A percentile compares a stretch with the other conserved stretches of the same genome.
Conservation (phyloP, 2,113 vertebrate species). For the Prochilodus magdalenae region DNA sequence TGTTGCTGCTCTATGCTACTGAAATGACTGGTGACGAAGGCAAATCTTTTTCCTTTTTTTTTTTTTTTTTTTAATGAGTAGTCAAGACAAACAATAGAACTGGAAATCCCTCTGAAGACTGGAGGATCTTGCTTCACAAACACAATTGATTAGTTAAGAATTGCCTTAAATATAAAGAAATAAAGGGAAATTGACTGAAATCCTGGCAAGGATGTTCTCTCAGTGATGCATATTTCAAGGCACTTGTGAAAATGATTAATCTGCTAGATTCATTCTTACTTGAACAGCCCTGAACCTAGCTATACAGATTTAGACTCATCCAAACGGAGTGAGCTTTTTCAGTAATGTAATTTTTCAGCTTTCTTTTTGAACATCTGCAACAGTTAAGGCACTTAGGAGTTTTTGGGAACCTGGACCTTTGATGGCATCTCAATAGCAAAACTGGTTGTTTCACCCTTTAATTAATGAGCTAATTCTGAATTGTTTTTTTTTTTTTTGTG, state of each 20-base stretch:
- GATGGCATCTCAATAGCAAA: not conserved
- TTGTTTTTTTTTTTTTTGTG: no score
- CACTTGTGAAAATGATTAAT: not conserved
- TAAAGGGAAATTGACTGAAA: not conserved
- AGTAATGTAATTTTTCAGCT: no score
- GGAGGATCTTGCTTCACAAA: not conserved
- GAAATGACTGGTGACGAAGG: not conserved
- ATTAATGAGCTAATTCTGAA: no score
- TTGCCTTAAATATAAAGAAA: slow-evolving; percentile 1
- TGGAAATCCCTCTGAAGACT: not conserved
- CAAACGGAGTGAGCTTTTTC: no score
- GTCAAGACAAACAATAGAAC: not conserved
- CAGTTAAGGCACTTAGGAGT: not conserved
- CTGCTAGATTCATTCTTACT: not conserved
- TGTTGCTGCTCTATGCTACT: not conserved
- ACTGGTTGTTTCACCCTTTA: not conserved
- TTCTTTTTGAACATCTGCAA: not conserved
- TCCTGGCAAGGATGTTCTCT: not conserved
- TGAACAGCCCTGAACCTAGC: not conserved
- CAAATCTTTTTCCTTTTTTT: no score
- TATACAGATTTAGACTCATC: not conserved
- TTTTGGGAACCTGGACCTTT: not conserved
- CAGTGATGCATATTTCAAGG: not conserved
- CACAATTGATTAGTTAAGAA: not conserved
- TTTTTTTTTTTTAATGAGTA: not conserved